Conservation (phyloP, 1,140 invertebrate genomes). For the Diorhabda sublineata region DNA sequence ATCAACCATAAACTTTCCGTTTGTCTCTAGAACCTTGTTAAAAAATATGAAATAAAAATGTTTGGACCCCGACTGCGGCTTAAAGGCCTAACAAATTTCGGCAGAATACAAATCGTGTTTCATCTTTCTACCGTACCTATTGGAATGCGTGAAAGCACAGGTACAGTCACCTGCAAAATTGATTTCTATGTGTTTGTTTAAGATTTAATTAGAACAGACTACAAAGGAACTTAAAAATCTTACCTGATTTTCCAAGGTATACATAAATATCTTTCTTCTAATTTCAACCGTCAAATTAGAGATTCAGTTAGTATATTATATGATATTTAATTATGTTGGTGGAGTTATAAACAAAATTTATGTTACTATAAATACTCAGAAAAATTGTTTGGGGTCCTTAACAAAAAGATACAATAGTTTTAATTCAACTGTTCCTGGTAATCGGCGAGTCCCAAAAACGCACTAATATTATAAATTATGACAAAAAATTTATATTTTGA, state of each 20-base stretch:
- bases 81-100: slow-evolving; percentile 17
- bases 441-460: too few species aligned
- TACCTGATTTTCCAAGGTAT: background rate
- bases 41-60: slow-evolving; percentile 6
- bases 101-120: slow-evolving; percentile 13
- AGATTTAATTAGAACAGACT: background rate
- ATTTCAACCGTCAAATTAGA: background rate
- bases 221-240: background rate
- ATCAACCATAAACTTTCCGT: background rate
- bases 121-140: slow-evolving; percentile 10
- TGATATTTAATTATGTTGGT: too few species aligned
- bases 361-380: too few species aligned
- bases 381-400: too few species aligned
- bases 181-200: background rate
- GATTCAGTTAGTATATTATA: background rate
- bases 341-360: too few species aligned
- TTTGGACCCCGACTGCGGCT: slow-evolving; percentile 8
- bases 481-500: too few species aligned
- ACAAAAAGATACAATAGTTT: too few species aligned
- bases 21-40: background rate
- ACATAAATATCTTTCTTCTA: background rate
- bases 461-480: too few species aligned
- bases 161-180: slow-evolving; percentile 12
- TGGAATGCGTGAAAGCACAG: slow-evolving; percentile 7
- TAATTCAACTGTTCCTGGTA: too few species aligned